Conservation (phyloP, 2,113 vertebrate genomes). For the Peromyscus californicus region DNA sequence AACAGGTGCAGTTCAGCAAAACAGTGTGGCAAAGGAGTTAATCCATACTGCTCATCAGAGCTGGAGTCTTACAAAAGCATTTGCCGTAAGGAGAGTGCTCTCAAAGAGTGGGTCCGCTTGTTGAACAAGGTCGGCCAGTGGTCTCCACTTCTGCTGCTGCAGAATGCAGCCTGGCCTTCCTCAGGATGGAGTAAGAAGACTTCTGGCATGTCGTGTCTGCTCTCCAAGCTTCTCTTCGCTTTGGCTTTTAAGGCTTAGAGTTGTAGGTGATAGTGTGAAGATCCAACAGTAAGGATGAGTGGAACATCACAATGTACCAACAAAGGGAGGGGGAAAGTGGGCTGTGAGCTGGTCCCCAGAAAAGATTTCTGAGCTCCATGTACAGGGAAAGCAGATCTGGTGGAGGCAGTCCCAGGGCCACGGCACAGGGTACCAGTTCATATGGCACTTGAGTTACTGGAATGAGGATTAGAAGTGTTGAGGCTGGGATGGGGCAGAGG, state of each 20-base stretch:
- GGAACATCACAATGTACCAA: background rate
- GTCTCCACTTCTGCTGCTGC: background rate
- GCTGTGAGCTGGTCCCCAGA: background rate
- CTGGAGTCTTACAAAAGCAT: background rate
- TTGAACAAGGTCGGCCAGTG: background rate
- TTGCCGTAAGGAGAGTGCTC: background rate
- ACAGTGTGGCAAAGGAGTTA: background rate
- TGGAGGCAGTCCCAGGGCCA: background rate
- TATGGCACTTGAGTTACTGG: accelerated
- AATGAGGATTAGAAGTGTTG: background rate
- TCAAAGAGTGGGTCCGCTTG: background rate
- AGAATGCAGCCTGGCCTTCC: background rate
- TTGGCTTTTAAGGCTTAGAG: background rate
- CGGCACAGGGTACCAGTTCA: background rate
- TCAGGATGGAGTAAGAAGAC: background rate
- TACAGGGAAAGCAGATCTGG: background rate
- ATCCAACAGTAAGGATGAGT: background rate
- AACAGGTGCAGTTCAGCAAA: slow-evolving; percentile 1
- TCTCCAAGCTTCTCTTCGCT: background rate
- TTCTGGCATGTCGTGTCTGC: background rate
- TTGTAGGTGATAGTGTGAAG: background rate
- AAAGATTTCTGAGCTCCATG: background rate
- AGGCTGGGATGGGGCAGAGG: background rate
- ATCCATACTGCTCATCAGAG: background rate
- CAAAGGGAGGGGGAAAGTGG: background rate